Conservation (phyloP, 2,797 vertebrate genomes). For the Molossus alvarezi region DNA sequence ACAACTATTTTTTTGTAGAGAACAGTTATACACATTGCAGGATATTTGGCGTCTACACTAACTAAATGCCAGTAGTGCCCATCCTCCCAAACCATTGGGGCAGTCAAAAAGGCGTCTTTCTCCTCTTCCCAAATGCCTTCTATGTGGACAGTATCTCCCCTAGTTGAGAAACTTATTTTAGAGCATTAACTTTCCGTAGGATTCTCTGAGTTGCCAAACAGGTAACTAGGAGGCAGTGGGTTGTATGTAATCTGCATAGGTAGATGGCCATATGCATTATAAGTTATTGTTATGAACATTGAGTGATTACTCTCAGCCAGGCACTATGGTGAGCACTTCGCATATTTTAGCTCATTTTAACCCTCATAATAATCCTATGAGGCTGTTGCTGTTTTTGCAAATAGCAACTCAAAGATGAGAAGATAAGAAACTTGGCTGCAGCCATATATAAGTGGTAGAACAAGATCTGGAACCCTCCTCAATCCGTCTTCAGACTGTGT, state of each 20-base stretch:
- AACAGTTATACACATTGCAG: background rate
- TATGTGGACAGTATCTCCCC: background rate
- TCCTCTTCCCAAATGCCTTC: background rate
- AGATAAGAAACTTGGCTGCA: background rate
- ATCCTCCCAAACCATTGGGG: background rate
- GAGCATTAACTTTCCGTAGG: background rate
- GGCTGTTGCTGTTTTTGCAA: background rate
- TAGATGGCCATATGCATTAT: background rate
- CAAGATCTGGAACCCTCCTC: background rate
- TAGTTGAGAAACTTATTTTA: background rate
- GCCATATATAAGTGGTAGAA: background rate
- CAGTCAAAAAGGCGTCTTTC: background rate
- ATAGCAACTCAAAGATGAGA: background rate
- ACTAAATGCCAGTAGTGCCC: background rate
- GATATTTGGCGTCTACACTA: background rate
- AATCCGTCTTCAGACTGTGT: background rate
- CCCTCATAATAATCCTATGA: background rate
- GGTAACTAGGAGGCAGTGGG: background rate
- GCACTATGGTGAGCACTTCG: background rate
- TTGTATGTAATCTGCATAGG: background rate
- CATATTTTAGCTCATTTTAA: background rate
- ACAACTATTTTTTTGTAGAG: background rate
- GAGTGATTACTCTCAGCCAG: background rate
- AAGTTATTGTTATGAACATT: background rate
- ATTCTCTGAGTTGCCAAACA: background rate